These are phyloP conservation scores for Euplagia quadripunctaria DNA, from an alignment of 2,888 invertebrate species.

Conservation along the genomic window DNA sequence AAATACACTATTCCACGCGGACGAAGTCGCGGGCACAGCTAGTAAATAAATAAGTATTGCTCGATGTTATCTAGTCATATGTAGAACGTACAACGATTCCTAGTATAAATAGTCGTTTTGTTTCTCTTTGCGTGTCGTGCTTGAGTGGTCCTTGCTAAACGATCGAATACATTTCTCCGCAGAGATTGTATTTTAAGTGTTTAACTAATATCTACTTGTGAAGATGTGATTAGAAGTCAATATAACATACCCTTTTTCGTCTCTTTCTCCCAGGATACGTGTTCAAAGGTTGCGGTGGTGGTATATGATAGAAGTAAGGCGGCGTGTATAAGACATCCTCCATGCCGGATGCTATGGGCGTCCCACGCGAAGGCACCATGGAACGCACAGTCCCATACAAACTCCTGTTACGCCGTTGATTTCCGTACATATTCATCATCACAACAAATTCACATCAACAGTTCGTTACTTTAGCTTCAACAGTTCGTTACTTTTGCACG, in stretches of 20 bases:
- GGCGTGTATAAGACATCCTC: constrained; percentile 77
- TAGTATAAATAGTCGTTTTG: constrained; percentile 8
- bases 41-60: no score
- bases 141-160: constrained; percentile 24
- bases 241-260: constrained; percentile 74
- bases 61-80: neutral
- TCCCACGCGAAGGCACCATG: constrained; percentile 70
- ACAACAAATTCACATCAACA: constrained; percentile 54
- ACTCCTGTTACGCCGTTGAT: constrained; percentile 71
- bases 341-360: constrained; percentile 67
- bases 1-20: no score
- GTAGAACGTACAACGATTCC: neutral
- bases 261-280: constrained; percentile 83
- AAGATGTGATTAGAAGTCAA: neutral
- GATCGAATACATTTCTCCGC: constrained; percentile 25
- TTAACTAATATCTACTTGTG: neutral
- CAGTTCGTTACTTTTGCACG: constrained; percentile 46
- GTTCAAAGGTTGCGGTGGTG: constrained; percentile 76
- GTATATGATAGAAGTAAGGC: constrained; percentile 82
- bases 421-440: constrained; percentile 78
- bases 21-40: no score
- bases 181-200: constrained; percentile 8
- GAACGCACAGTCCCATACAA: constrained; percentile 82
- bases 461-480: constrained; percentile 40
- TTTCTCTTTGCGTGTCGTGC: constrained; percentile 30